Evolutionary conservation across 2,888 invertebrate species (phyloP).

Genomic region (Vesta saturnalis): DNA sequence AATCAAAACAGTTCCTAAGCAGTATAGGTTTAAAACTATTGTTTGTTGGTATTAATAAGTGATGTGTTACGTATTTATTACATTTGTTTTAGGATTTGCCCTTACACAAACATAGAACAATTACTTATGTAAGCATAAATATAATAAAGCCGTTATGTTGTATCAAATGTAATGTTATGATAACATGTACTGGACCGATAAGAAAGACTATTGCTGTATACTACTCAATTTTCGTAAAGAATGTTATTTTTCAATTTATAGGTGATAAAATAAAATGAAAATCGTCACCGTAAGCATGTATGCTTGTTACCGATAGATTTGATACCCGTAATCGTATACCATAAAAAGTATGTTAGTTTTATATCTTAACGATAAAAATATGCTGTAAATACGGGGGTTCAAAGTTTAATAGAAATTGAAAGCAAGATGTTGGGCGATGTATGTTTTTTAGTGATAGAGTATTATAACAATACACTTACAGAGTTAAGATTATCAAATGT

Average conservation of each 20-base stretch:
- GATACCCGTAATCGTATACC: conserved; percentile 12
- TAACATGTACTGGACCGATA: conserved; percentile 49
- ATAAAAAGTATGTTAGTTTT: conserved; percentile 7
- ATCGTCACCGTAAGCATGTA: conserved; percentile 20
- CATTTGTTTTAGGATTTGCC: conserved; percentile 1
- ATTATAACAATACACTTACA: too few relatives aligned
- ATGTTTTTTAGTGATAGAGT: too few relatives aligned
- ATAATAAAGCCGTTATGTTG: conserved; percentile 31
- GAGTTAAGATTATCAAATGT: too few relatives aligned
- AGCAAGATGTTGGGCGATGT: too few relatives aligned
- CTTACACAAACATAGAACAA: not conserved
- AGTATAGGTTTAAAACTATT: conserved; percentile 7
- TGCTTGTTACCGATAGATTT: conserved; percentile 39
- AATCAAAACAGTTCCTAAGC: conserved; percentile 31
- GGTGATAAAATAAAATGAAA: conserved; percentile 43
- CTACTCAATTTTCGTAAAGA: conserved; percentile 48
- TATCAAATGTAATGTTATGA: conserved; percentile 46
- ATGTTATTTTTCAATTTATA: conserved; percentile 55
- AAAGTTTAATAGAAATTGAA: conserved; percentile 1
- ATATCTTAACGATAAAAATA: conserved; percentile 6
- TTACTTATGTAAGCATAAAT: not conserved
- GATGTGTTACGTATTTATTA: conserved; percentile 5
- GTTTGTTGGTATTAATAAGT: not conserved
- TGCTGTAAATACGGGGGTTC: not conserved
- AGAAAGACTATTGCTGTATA: conserved; percentile 51